Base-by-base conservation (phyloP, 2,888 invertebrate genomes). In the Hemistola chrysoprasaria region DNA sequence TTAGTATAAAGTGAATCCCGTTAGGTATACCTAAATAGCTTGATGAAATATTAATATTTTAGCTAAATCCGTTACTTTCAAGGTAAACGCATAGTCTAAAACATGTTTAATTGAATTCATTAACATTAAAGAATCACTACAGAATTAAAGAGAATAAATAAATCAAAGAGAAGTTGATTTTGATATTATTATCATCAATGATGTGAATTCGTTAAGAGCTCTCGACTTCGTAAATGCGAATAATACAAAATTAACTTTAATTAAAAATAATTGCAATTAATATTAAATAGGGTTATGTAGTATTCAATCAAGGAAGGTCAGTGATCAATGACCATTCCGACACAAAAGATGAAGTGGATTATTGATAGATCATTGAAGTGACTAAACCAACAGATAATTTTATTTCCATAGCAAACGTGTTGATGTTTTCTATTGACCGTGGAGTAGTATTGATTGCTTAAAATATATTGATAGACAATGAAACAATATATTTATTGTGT, bases 401-500 rank as follows among this genome's bases (percentile, higher is more conserved):
- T 7, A 26, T 30, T 34, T 23, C 36, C 29, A 26, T 40, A 8
- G 21, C 28, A 29, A 33, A 38, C 24, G 21, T 34, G 5, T 30
- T 30, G 20, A 32, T 37, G 11, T 25, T 33, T 37, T 6, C 11
- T 22, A 35, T 31, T 29, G 37, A 23, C 31, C 21, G 24, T 35
- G 27, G 8, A 16, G 5, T 22, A 22, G 9, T 8, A 35, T 35
- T n/a, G 26, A 28, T 28, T 33, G 10, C 11, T 24, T 28, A 20
- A 26, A 33, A 16, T 3, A 28, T 20, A 16, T 29, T 24, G 29
- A 33, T 33, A 24, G 22, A 29, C 29, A 29, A 37, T 32, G 32
- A 42, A 37, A 37, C 37, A 36, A 36, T 36, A 36, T 22, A 11
- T 7, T 8, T 23, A 32, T 32, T 42, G 28, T 37, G 32, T 32